Conservation (phyloP, 2,797 vertebrate species). For the Fratercula arctica region DNA sequence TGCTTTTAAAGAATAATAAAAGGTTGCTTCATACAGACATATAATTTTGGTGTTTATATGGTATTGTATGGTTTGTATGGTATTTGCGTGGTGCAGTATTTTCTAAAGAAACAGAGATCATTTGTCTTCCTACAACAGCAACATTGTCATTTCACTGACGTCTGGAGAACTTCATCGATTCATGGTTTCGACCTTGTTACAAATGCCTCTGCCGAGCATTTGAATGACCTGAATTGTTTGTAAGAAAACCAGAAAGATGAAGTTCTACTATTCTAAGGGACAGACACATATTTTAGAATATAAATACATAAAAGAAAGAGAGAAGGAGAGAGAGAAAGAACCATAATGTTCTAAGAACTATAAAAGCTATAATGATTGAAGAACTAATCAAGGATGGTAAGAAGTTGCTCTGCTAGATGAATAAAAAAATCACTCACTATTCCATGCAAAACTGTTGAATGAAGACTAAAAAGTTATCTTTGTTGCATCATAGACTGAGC, state of each 20-base stretch:
- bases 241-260: not conserved
- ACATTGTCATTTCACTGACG: not conserved
- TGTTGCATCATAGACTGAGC: not conserved
- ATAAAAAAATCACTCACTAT: not conserved
- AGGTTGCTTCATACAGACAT: not conserved
- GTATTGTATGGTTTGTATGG: too few species aligned
- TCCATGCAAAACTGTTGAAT: not conserved
- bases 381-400: not conserved
- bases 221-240: not conserved
- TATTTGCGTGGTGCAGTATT: not conserved
- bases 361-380: not conserved
- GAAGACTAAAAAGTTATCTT: not conserved
- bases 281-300: not conserved
- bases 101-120: not conserved
- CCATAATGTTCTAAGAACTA: not conserved
- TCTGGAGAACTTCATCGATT: not conserved
- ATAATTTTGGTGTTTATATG: not conserved
- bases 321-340: not conserved
- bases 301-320: not conserved
- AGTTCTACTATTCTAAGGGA: not conserved
- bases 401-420: not conserved
- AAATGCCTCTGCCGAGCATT: not conserved
- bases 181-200: not conserved
- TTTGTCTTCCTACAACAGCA: not conserved
- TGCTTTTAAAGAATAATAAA: not conserved